A percentile compares a stretch with the other conserved stretches of the same genome.
Evolutionary conservation across 2,888 invertebrate species (phyloP).

Genomic region (Drosophila glabriapex): DNA sequence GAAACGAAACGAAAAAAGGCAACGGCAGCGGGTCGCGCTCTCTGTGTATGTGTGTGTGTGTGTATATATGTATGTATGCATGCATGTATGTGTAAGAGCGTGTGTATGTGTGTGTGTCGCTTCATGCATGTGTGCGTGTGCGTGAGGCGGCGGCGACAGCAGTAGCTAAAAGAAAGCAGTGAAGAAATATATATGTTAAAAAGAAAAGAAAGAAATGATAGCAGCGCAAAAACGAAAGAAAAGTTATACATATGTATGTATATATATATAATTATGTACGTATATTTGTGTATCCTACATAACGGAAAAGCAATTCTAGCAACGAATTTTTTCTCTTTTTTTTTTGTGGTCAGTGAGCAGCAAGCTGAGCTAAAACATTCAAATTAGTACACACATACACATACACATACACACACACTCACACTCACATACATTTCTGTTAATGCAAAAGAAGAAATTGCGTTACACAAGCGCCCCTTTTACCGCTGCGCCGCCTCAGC

Average conservation of each 20-base stretch:
- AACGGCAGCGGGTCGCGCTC: slow-evolving; percentile 62
- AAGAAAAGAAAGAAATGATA: slow-evolving; percentile 67
- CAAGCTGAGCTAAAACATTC: slow-evolving; percentile 37
- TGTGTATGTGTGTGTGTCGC: slow-evolving; percentile 12
- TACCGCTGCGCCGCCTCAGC: slow-evolving; percentile 39
- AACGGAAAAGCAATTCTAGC: slow-evolving; percentile 45
- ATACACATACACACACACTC: slow-evolving; percentile 10
- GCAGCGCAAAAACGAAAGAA: slow-evolving; percentile 61
- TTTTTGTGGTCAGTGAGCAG: slow-evolving; percentile 41
- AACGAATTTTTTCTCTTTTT: slow-evolving; percentile 25
- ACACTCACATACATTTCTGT: slow-evolving; percentile 6
- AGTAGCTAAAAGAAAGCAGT: slow-evolving; percentile 72
- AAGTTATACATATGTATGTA: slow-evolving; percentile 42
- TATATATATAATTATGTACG: slow-evolving; percentile 14
- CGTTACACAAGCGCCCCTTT: slow-evolving; percentile 73
- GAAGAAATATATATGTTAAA: slow-evolving; percentile 61
- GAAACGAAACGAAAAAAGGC: slow-evolving; percentile 64
- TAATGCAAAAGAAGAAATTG: slow-evolving; percentile 65
- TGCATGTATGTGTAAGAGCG: slow-evolving; percentile 32
- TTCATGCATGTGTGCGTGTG: slow-evolving; percentile 57
- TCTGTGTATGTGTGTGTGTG: slow-evolving; percentile 17
- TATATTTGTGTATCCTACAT: slow-evolving; percentile 20
- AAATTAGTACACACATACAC: slow-evolving; percentile 39
- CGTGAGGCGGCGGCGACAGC: slow-evolving; percentile 61
- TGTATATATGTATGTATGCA: slow-evolving; percentile 22